phyloP scores from a whole-genome alignment of 2,888 invertebrate genomes.

The Anthrax anthrax region DNA sequence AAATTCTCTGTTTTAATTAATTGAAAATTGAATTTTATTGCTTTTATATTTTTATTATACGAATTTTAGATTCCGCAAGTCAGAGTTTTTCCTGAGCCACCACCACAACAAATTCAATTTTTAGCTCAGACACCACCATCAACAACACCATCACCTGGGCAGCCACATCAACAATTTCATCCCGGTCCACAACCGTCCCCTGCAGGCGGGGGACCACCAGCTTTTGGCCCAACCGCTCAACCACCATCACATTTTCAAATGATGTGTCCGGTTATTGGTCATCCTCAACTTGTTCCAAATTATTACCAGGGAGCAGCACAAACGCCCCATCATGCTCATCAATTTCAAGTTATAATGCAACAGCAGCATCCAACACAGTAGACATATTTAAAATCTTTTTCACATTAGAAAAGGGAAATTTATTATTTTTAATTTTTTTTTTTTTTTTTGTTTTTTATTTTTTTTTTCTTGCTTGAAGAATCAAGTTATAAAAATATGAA shows the following conservation, averaged over 20 bases:
- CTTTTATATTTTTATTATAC: not conserved
- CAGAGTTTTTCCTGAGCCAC: conserved; percentile 53
- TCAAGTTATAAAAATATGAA: too few species aligned
- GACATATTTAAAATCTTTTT: not conserved
- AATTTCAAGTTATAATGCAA: conserved; percentile 32
- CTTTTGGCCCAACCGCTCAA: conserved; percentile 26
- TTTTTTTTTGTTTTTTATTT: too few species aligned
- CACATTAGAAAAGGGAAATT: too few species aligned
- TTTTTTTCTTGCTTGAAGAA: too few species aligned
- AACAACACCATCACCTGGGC: conserved; percentile 41
- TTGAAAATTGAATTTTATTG: not conserved
- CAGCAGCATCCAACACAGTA: conserved; percentile 26
- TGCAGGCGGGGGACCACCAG: conserved; percentile 40
- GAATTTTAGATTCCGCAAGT: conserved; percentile 33
- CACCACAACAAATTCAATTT: conserved; percentile 41
- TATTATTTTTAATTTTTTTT: too few species aligned
- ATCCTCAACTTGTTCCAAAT: conserved; percentile 26
- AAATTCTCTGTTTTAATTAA: not conserved
- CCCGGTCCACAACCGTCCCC: conserved; percentile 44
- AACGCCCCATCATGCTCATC: conserved; percentile 29
- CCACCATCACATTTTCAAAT: conserved; percentile 43
- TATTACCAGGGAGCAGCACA: conserved; percentile 29
- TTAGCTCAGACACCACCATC: conserved; percentile 41
- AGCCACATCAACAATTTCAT: conserved; percentile 42
- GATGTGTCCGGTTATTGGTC: conserved; percentile 42